Evolutionary conservation across 1,140 invertebrate species (phyloP).

Genomic region (Drosophila nasuta): DNA sequence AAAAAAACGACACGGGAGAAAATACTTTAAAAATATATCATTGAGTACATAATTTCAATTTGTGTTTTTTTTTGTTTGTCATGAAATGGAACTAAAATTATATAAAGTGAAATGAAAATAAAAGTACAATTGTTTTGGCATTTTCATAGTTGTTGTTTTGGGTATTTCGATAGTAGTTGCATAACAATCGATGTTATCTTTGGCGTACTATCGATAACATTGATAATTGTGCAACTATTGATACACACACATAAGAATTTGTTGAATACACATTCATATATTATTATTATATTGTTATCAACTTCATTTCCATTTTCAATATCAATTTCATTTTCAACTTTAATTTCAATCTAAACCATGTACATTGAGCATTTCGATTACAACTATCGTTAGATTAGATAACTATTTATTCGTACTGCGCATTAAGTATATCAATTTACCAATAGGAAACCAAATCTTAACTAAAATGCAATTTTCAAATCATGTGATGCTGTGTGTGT

Average conservation of each 20-base stretch:
- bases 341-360: constrained; percentile 50
- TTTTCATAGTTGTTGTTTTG: constrained; percentile 36
- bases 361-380: constrained; percentile 74
- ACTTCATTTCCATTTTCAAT: constrained; percentile 2
- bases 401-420: constrained; percentile 39
- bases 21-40: constrained; percentile 27
- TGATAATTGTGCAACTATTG: constrained; percentile 14
- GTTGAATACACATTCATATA: constrained; percentile 37
- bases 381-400: constrained; percentile 33
- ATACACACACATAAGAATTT: constrained; percentile 26
- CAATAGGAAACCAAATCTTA: constrained; percentile 62
- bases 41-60: constrained; percentile 43
- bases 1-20: constrained; percentile 14
- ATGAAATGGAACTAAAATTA: constrained; percentile 11
- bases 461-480: constrained; percentile 39
- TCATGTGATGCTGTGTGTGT: constrained; percentile 26
- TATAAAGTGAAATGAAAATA: constrained; percentile 11
- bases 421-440: constrained; percentile 68
- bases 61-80: constrained; percentile 9
- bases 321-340: constrained; percentile 33
- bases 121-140: constrained; percentile 44
- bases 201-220: constrained; percentile 11
- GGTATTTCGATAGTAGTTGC: constrained; percentile 2
- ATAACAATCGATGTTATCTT: constrained; percentile 15
- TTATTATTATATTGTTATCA: constrained; percentile 5